Evolutionary conservation across 2,113 vertebrate species (phyloP).

Genomic region (Zosterops borbonicus): DNA sequence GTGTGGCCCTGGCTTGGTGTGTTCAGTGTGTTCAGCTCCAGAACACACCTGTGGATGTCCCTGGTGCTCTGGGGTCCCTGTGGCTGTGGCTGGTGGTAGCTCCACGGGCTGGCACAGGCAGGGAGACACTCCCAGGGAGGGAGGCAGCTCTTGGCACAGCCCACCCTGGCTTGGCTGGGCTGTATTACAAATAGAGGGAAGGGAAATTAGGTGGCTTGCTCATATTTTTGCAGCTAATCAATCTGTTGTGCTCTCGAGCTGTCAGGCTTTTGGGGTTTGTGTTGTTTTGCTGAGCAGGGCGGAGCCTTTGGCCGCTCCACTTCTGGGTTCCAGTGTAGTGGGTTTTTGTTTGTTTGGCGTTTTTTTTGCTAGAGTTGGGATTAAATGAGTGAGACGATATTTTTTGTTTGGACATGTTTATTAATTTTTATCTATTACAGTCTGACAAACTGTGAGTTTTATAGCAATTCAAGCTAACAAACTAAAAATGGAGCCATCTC

Average conservation of each 20-base stretch:
- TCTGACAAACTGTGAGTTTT: too few species aligned
- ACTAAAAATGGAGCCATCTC: too few species aligned
- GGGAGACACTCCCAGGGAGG: background rate
- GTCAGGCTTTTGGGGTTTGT: background rate
- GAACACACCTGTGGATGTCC: background rate
- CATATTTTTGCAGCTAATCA: constrained; percentile 26
- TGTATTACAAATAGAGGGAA: background rate
- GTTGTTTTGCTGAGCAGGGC: background rate
- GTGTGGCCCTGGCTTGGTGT: fast-evolving
- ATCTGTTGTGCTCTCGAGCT: background rate
- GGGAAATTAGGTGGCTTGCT: constrained; percentile 5
- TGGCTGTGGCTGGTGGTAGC: background rate
- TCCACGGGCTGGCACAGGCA: background rate
- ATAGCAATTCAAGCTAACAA: too few species aligned
- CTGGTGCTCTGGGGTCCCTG: background rate
- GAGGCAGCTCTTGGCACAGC: constrained; percentile 5
- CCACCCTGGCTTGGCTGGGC: background rate
- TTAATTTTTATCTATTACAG: too few species aligned
- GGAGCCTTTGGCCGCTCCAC: background rate
- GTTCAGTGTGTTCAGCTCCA: fast-evolving
- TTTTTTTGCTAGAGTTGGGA: background rate
- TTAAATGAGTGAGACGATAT: background rate
- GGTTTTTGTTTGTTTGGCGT: too few species aligned
- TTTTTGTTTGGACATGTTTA: background rate
- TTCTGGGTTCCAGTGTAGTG: background rate